Percentiles rank a stretch among this genome's conserved stretches.
These are phyloP conservation scores for Ursus arctos DNA, from an alignment of 2,113 vertebrate species.

Conservation along the genomic window DNA sequence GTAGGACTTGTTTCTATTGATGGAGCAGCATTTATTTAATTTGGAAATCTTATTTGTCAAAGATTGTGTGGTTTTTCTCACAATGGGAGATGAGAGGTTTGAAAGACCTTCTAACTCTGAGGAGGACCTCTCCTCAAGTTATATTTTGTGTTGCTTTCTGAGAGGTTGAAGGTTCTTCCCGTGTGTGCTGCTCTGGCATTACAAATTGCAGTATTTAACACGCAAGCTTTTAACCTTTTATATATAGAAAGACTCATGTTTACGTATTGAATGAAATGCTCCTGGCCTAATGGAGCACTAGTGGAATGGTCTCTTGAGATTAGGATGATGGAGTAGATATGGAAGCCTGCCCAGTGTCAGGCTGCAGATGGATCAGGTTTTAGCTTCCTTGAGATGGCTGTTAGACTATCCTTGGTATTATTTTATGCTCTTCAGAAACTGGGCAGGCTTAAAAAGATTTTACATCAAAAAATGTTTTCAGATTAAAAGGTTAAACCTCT, in stretches of 20 bases:
- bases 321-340: background rate
- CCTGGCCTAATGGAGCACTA: slow-evolving; percentile 53
- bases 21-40: slow-evolving; percentile 49
- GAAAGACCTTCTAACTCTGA: slow-evolving; percentile 49
- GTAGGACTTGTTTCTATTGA: background rate
- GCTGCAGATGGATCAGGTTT: slow-evolving; percentile 19
- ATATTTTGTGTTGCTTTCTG: slow-evolving; percentile 58
- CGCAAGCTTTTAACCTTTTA: slow-evolving; percentile 58
- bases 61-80: slow-evolving; percentile 43
- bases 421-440: slow-evolving; percentile 1
- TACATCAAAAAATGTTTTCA: background rate
- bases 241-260: slow-evolving; percentile 44
- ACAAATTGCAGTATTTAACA: slow-evolving; percentile 59
- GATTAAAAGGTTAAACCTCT: background rate
- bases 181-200: background rate
- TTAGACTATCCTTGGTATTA: slow-evolving; percentile 9
- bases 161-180: slow-evolving; percentile 8
- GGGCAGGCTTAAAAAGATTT: background rate
- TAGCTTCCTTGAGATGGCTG: background rate
- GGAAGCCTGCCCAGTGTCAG: slow-evolving; percentile 7
- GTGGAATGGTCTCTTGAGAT: slow-evolving; percentile 67
- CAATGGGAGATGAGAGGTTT: background rate
- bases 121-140: slow-evolving; percentile 1
- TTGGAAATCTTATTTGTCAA: slow-evolving; percentile 13
- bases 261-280: slow-evolving; percentile 45